Base-by-base conservation (phyloP, 2,113 vertebrate species). In the Stictonetta naevosa region DNA sequence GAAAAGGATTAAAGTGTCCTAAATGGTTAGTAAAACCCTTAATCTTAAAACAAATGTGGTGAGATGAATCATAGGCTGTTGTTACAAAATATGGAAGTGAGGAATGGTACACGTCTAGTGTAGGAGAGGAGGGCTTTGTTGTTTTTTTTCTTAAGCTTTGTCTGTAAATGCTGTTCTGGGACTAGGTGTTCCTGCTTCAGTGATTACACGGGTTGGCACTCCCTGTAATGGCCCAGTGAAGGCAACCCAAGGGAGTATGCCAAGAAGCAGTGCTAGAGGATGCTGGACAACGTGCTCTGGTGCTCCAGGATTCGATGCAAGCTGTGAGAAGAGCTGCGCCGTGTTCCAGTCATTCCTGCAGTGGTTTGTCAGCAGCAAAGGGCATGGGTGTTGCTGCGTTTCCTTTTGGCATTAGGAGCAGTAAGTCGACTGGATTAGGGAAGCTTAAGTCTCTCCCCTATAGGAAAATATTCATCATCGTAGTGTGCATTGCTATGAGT, bases 401-500 rank as follows among this genome's bases (percentile, higher is more conserved):
- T 95, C 96, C 95, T 96, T 72, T 96, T 92, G 88, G 92, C 92
- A 87, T 96, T 89, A 92, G 81, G 86, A 91, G 44, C 79, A 94
- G 92, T 92, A 86, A 96, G 83, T 92, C 83, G 73, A 71, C 92
- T 91, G 91, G 67, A 85, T 92, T 95, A 95, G 71, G 86, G 62
- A 93, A 96, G 69, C 44, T 90, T 79, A 85, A 94, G 95, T 96
- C 92, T 95, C 95, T 94, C 88, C 80, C n/a, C 80, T 96, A 55
- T 95, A 96, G 96, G 96, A 97, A 97, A 95, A 92, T 92, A 95
- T 58, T 96, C 78, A 95, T 96, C 93, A 93, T 91, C 71, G 59
- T 96, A 85, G 75, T 89, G 74, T 85, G 86, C 62, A 64, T 88
- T 96, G 88, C 56, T 92, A 87, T 96, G 96, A 96, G 86, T 96